Conservation (phyloP, 2,888 invertebrate species). For the Drosophila picticornis region DNA sequence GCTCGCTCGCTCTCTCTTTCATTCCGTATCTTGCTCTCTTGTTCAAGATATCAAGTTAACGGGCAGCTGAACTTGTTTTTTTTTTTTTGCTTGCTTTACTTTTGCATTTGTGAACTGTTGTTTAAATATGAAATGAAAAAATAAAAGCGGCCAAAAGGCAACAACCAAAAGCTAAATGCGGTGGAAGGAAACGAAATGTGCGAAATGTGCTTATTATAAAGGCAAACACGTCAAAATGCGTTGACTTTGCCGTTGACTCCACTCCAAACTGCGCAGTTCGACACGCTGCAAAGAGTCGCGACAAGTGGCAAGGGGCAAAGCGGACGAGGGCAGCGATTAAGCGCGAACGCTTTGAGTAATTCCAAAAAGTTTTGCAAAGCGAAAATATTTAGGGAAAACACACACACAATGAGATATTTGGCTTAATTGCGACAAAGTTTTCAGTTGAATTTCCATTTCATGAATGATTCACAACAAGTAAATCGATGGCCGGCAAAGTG, state of each 20-base stretch:
- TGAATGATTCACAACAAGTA: constrained; percentile 41
- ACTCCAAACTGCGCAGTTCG: constrained; percentile 63
- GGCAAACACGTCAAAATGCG: constrained; percentile 69
- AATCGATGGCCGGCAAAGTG: constrained; percentile 34
- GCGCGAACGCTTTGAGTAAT: constrained; percentile 18
- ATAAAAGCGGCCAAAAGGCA: constrained; percentile 20
- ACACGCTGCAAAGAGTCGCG: constrained; percentile 27
- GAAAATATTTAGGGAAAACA: constrained; percentile 41
- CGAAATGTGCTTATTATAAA: constrained; percentile 76
- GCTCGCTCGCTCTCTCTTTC: not conserved
- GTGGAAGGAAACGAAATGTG: constrained; percentile 56
- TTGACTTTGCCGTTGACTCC: constrained; percentile 58
- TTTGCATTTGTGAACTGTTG: constrained; percentile 66
- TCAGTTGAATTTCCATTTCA: constrained; percentile 34
- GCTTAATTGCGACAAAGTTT: constrained; percentile 49
- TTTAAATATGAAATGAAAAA: constrained; percentile 64
- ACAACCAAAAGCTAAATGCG: constrained; percentile 36
- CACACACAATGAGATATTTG: constrained; percentile 4
- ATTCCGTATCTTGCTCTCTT: not conserved
- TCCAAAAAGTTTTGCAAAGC: constrained; percentile 44
- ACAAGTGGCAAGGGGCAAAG: constrained; percentile 5
- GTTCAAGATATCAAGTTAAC: constrained; percentile 49
- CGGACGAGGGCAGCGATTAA: constrained; percentile 6
- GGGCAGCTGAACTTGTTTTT: constrained; percentile 72
- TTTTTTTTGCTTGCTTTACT: constrained; percentile 32